Conservation (phyloP, 2,797 vertebrate genomes). For the Tenualosa ilisha region DNA sequence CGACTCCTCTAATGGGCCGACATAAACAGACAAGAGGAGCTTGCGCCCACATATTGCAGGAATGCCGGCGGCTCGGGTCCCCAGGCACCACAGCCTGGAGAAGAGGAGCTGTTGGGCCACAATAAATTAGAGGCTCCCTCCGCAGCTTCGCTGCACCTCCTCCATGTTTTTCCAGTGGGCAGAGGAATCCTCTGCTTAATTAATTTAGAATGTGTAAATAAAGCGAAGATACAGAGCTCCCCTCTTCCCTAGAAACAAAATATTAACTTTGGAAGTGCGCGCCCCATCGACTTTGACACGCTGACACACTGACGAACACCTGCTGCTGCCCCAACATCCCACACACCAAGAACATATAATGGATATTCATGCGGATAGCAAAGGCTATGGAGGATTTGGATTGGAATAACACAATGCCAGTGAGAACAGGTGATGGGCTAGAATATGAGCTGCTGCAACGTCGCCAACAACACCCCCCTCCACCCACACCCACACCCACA, state of each 20-base stretch:
- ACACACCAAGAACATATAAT: constrained; percentile 34
- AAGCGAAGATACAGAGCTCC: constrained; percentile 74
- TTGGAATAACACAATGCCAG: constrained; percentile 11
- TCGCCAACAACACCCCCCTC: neutral
- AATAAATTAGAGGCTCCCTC: constrained; percentile 73
- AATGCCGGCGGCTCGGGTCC: constrained; percentile 64
- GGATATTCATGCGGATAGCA: constrained; percentile 12
- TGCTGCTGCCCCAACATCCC: constrained; percentile 60
- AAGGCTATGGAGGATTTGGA: constrained; percentile 9
- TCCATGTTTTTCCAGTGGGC: constrained; percentile 74
- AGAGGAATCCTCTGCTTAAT: constrained; percentile 78
- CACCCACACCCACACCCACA: no score
- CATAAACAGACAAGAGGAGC: constrained; percentile 54
- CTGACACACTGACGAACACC: constrained; percentile 70
- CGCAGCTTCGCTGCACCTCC: constrained; percentile 60
- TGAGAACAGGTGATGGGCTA: constrained; percentile 15
- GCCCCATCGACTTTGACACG: constrained; percentile 61
- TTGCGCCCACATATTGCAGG: constrained; percentile 56
- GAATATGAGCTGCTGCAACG: neutral
- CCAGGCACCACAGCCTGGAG: constrained; percentile 60
- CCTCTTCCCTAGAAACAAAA: constrained; percentile 76
- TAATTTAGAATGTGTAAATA: constrained; percentile 82
- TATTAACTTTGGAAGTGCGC: constrained; percentile 80
- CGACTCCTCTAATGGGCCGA: constrained; percentile 31
- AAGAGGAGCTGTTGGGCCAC: constrained; percentile 61